Conservation (phyloP, 1,140 invertebrate species). For the Colletes gigas region DNA sequence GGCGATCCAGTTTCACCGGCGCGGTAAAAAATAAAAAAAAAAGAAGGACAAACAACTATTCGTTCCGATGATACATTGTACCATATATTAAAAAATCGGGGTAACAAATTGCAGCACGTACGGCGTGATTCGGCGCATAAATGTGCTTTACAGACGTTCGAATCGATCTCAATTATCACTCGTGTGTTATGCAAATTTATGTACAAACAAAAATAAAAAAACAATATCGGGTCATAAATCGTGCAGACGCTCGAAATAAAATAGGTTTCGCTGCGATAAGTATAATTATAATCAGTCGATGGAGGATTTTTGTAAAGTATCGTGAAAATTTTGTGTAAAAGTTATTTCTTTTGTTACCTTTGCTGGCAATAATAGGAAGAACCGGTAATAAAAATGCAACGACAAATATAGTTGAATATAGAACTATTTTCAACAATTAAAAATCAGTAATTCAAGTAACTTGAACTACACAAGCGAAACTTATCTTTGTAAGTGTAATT, state of each 20-base stretch:
- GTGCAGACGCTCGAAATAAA: background rate
- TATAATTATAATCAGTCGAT: background rate
- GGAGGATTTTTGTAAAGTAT: no score
- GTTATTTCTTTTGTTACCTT: no score
- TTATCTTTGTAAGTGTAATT: no score
- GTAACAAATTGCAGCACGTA: background rate
- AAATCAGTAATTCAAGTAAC: no score
- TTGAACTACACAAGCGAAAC: no score
- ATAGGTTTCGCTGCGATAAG: slow-evolving; percentile 4
- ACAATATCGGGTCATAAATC: background rate
- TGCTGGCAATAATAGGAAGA: no score
- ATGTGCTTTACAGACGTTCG: slow-evolving; percentile 1
- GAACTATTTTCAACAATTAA: no score
- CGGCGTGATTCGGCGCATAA: background rate
- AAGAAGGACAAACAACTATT: background rate
- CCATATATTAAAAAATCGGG: background rate
- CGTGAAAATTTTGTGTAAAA: no score
- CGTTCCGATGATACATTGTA: background rate
- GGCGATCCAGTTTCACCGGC: background rate
- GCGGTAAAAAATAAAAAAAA: background rate
- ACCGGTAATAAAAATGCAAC: no score
- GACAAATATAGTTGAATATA: no score
- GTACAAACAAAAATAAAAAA: background rate
- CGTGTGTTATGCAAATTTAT: slow-evolving; percentile 26
- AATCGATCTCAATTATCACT: slow-evolving; percentile 18